Percentiles rank a stretch among this genome's conserved stretches.
These are phyloP conservation scores for Tenrec ecaudatus DNA, from an alignment of 2,113 vertebrate species.

Conservation along the genomic window DNA sequence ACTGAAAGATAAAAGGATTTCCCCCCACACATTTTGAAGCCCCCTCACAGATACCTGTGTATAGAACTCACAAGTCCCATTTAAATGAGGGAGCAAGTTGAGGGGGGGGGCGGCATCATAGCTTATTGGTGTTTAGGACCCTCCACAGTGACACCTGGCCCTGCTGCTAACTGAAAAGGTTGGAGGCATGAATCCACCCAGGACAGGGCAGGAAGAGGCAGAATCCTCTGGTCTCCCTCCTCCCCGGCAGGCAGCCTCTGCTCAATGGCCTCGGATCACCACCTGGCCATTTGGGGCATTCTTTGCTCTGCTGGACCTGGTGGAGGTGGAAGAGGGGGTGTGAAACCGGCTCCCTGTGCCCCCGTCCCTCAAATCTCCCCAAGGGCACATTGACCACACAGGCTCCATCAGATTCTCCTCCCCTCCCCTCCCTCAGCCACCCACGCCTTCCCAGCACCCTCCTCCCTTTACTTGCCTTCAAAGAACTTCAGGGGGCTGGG, in stretches of 20 bases:
- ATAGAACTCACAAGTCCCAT: too few relatives aligned
- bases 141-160: too few relatives aligned
- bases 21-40: too few relatives aligned
- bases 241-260: neutral
- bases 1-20: too few relatives aligned
- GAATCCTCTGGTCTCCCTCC: neutral
- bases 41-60: too few relatives aligned
- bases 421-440: neutral
- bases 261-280: neutral
- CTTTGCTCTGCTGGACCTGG: neutral
- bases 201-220: fast-evolving
- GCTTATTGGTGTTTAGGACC: too few relatives aligned
- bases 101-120: too few relatives aligned
- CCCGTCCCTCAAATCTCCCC: neutral
- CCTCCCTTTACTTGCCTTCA: too few relatives aligned
- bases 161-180: too few relatives aligned
- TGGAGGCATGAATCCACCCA: too few relatives aligned
- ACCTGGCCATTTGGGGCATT: neutral
- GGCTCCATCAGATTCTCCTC: neutral
- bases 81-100: too few relatives aligned
- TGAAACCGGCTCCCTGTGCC: neutral
- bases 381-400: neutral
- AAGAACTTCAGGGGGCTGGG: too few relatives aligned
- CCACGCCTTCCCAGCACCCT: neutral
- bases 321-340: neutral